Evolutionary conservation across 2,888 invertebrate genomes (phyloP).

Genomic region (Tipula confusa): DNA sequence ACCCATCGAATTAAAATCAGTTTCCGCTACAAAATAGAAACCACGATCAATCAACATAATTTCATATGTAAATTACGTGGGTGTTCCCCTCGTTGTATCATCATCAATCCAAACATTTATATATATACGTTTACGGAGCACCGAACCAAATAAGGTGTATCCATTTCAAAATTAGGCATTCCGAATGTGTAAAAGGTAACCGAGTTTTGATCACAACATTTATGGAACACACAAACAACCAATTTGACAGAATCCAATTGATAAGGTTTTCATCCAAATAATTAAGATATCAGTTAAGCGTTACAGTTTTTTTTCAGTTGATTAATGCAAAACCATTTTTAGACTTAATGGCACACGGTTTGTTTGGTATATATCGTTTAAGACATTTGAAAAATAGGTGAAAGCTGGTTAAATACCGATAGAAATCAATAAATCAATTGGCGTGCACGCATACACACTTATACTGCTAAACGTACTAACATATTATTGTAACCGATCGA

Average conservation of each 20-base stretch:
- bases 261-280: background rate
- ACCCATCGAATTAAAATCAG: background rate
- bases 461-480: background rate
- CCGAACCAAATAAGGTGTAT: background rate
- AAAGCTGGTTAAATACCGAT: background rate
- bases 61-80: background rate
- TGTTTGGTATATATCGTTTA: background rate
- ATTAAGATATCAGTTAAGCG: background rate
- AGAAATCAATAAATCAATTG: background rate
- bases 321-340: background rate
- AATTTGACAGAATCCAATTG: background rate
- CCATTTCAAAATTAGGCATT: background rate
- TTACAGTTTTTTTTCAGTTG: background rate
- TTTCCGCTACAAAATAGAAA: background rate
- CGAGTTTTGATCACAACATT: background rate
- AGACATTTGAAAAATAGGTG: background rate
- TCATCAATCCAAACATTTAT: background rate
- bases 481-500: constrained; percentile 15
- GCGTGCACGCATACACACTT: background rate
- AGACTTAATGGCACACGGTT: background rate
- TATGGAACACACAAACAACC: background rate
- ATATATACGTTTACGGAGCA: background rate
- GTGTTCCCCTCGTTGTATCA: background rate
- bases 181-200: background rate
- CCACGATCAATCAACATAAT: background rate